Base-by-base conservation (phyloP, 2,113 vertebrate species). In the Etia nguti region DNA sequence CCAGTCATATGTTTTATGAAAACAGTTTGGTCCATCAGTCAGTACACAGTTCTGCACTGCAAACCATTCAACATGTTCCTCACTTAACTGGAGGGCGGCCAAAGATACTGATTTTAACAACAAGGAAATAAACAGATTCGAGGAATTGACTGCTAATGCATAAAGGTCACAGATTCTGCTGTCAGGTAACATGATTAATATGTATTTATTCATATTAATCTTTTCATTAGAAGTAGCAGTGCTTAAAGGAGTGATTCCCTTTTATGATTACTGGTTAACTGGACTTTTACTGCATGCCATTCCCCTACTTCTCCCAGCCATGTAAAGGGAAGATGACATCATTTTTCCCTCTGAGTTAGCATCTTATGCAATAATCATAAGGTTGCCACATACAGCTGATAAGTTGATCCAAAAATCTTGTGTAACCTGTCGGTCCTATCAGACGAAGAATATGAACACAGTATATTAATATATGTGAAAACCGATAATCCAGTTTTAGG, bases 271-370 rank as follows among this genome's bases (percentile, higher is more conserved):
- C 70, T 75, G 43, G 24, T 2, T 75, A 20, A 31, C 4, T 75
- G 70, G 24, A 11, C 29, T 31, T 77, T 77, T 77, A 48, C 24
- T 77, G 11, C 43, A 75, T 1, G 70, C 10, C 43, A 75, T 75
- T 50, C 43, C 24, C 24, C 43, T 75, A 48, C 9, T 75, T 26
- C 13, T 73, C 38, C 65, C 1, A 46, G 38, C 22, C 41, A 46
- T 3, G 13, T 46, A 2, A 31, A 0, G 2, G 16, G 0, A 50
- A 77, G 10, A 50, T 13, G 16, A 50, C 24, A 75, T 75, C 0
- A 29, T 77, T 50, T 77, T 77, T 31, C 43, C 48, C 26, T 31
- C 16, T 13, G 46, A n/a, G 0, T 77, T 77, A 77, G 0, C 26
- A 77, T 50, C 16, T 77, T 52, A n/a, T 77, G 26, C 26, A 77